phyloP scores from a whole-genome alignment of 2,113 vertebrate species.

The Pseudonaja textilis region DNA sequence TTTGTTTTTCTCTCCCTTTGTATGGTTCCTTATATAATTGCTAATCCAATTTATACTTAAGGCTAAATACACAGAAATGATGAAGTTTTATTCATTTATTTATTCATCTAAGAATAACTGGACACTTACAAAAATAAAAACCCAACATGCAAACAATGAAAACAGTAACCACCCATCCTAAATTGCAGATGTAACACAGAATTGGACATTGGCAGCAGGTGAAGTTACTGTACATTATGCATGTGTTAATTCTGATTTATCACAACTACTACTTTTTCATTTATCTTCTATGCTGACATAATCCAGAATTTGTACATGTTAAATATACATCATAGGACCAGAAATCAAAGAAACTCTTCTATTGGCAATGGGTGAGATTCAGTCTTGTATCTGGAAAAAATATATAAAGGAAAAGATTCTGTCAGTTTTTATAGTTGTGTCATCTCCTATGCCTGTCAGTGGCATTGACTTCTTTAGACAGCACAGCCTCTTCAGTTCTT shows the following conservation, averaged over 20 bases:
- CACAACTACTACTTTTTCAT: background rate
- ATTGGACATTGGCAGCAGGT: background rate
- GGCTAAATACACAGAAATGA: background rate
- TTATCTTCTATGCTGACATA: background rate
- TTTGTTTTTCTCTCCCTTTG: background rate
- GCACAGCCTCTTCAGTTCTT: conserved; percentile 15
- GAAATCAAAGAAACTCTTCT: background rate
- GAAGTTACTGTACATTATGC: background rate
- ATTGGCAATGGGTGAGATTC: background rate
- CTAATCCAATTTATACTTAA: background rate
- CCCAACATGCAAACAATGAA: background rate
- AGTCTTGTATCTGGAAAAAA: background rate
- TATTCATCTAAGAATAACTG: background rate
- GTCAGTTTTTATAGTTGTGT: conserved; percentile 6
- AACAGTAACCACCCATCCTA: background rate
- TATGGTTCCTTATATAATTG: background rate
- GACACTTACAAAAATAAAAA: background rate
- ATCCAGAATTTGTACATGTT: background rate
- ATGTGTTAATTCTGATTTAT: background rate
- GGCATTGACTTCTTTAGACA: background rate
- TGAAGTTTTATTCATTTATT: background rate
- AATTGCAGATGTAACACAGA: background rate
- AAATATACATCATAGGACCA: background rate
- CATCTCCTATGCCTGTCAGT: background rate
- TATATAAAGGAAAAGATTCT: background rate